Evolutionary conservation across 2,888 invertebrate genomes (phyloP).

Genomic region (Lasioglossum oenotherae): DNA sequence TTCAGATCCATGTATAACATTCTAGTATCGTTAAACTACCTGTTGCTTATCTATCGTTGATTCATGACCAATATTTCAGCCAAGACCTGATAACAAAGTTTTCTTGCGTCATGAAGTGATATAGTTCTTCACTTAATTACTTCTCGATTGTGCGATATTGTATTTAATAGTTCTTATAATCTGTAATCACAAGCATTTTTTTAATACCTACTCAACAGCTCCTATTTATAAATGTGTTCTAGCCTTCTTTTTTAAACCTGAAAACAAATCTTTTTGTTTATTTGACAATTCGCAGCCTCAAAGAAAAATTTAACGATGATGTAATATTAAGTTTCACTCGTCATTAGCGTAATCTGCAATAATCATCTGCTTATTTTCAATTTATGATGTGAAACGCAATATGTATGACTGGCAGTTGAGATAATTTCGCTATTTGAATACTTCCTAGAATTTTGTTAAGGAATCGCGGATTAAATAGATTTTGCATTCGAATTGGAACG

Average conservation of each 20-base stretch:
- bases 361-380: not conserved
- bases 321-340: not conserved
- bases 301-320: not conserved
- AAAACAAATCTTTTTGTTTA: not conserved
- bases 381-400: not conserved
- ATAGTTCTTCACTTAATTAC: slow-evolving; percentile 19
- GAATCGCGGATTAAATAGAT: slow-evolving; percentile 4
- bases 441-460: not conserved
- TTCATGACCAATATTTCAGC: slow-evolving; percentile 51
- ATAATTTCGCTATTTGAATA: slow-evolving; percentile 6
- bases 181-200: not conserved
- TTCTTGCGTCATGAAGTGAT: slow-evolving; percentile 41
- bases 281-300: not conserved
- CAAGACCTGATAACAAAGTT: slow-evolving; percentile 37
- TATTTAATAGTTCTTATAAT: not conserved
- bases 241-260: not conserved
- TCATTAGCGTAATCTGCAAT: not conserved
- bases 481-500: not conserved
- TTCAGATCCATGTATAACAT: not conserved
- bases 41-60: slow-evolving; percentile 36
- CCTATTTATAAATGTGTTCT: not conserved
- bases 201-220: not conserved
- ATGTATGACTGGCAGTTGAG: not conserved
- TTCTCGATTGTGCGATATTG: not conserved
- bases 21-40: slow-evolving; percentile 31